A percentile compares a stretch with the other conserved stretches of the same genome.
phyloP scores from a whole-genome alignment of 1,140 invertebrate genomes.

The Daktulosphaira vitifoliae region DNA sequence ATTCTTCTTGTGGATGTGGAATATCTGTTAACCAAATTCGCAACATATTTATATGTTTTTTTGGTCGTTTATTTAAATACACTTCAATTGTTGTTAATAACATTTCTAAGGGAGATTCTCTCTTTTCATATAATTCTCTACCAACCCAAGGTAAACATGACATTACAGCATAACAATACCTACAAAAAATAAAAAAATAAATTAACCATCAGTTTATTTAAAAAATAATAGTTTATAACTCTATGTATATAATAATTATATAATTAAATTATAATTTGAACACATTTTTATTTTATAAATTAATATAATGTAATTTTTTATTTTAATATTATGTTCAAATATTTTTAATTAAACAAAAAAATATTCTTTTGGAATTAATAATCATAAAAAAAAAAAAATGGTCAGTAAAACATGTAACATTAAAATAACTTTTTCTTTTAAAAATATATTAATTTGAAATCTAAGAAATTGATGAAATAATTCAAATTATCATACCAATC shows the following conservation, averaged over 20 bases:
- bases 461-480: neutral
- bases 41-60: slow-evolving; percentile 82
- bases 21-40: slow-evolving; percentile 86
- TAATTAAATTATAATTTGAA: no score
- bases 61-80: slow-evolving; percentile 86
- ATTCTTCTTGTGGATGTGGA: slow-evolving; percentile 96
- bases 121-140: slow-evolving; percentile 91
- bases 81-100: slow-evolving; percentile 87
- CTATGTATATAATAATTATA: no score
- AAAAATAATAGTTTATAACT: no score
- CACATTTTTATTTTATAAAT: no score
- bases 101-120: slow-evolving; percentile 86
- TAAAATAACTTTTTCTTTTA: no score
- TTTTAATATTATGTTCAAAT: no score
- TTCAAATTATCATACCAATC: slow-evolving; percentile 75
- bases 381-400: no score
- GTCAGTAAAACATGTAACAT: no score
- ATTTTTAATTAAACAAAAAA: no score
- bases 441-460: neutral
- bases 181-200: neutral
- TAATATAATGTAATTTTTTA: no score
- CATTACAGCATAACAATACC: slow-evolving; percentile 68
- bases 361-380: no score
- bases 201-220: no score
- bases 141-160: slow-evolving; percentile 93